Evolutionary conservation across 2,797 vertebrate genomes (phyloP), one percentile per base, ranked within the genome.

Genomic region (Euphonia xanthogaster): DNA sequence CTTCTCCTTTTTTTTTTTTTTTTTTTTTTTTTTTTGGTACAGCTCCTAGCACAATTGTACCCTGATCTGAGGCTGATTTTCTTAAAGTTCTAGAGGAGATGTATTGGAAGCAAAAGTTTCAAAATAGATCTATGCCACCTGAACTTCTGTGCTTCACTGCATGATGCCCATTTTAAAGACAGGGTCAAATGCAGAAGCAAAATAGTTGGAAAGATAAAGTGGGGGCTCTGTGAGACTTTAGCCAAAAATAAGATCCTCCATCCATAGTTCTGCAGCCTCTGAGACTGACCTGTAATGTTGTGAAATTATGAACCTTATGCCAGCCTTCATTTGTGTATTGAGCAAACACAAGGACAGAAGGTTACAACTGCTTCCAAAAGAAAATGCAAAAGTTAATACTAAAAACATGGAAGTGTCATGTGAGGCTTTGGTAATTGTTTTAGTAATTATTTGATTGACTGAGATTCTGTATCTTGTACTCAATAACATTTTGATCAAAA

Each of bases 111-210:
- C 42, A 73, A 93, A 88, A 84, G 57, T 93, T 96, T 94, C 75
- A 88, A 93, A 94, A 94, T 77, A 96, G 83, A 94, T 81, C 70
- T 86, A 14, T 82, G 75, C 40, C 48, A 58, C 55, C 45, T 85
- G 50, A 90, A 83, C 33, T 84, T 88, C 86, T 81, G 39, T 75
- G 62, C 70, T 86, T 86, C 73, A 42, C 93, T 72, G 73, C 71
- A n/a, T 81, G 83, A 76, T 1, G 48, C n/a, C 19, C 22, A 24
- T 81, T 81, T 76, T 81, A 88, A 86, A 96, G 70, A 70, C 48
- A 62, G 62, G 58, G 92, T 90, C 79, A 88, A 22, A 81, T 84
- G 78, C 76, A 76, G 61, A 58, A 92, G 44, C 63, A 51, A 88
- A 95, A 86, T 42, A 81, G 51, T 65, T 66, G 63, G 70, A 88